Conservation (phyloP, 2,797 vertebrate genomes). For the Pseudochromis fuscus region DNA sequence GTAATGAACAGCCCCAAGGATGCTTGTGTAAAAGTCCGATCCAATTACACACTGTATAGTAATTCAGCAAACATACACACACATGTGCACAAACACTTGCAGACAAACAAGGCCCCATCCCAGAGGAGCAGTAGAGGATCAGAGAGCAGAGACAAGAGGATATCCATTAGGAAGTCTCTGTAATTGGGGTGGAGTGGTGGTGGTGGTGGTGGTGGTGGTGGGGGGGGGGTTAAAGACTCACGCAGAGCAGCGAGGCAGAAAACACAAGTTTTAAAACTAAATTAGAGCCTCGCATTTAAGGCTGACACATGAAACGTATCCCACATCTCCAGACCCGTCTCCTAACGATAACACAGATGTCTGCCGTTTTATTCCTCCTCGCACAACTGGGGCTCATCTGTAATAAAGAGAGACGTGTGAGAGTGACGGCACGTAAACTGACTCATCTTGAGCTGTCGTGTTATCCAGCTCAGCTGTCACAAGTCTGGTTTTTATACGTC, state of each 20-base stretch:
- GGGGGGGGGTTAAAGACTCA: slow-evolving; percentile 43
- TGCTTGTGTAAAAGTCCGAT: slow-evolving; percentile 45
- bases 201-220: too few relatives aligned
- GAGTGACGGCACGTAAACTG: slow-evolving; percentile 55
- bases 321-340: neutral
- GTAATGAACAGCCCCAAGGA: slow-evolving; percentile 34
- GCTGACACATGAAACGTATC: neutral
- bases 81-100: slow-evolving; percentile 13
- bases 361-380: slow-evolving; percentile 37
- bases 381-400: slow-evolving; percentile 39
- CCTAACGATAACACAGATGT: slow-evolving; percentile 54
- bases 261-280: slow-evolving; percentile 34
- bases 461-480: slow-evolving; percentile 60
- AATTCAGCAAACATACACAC: slow-evolving; percentile 23
- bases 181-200: slow-evolving; percentile 68
- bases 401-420: slow-evolving; percentile 45
- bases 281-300: slow-evolving; percentile 12
- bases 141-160: slow-evolving; percentile 73
- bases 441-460: slow-evolving; percentile 42
- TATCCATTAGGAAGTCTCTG: slow-evolving; percentile 79
- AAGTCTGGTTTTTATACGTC: slow-evolving; percentile 16
- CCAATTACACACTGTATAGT: slow-evolving; percentile 43
- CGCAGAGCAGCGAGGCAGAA: slow-evolving; percentile 35
- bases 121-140: slow-evolving; percentile 59
- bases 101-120: slow-evolving; percentile 55